These are phyloP conservation scores for Uropetala carovei DNA, from an alignment of 2,888 invertebrate species.

Conservation along the genomic window DNA sequence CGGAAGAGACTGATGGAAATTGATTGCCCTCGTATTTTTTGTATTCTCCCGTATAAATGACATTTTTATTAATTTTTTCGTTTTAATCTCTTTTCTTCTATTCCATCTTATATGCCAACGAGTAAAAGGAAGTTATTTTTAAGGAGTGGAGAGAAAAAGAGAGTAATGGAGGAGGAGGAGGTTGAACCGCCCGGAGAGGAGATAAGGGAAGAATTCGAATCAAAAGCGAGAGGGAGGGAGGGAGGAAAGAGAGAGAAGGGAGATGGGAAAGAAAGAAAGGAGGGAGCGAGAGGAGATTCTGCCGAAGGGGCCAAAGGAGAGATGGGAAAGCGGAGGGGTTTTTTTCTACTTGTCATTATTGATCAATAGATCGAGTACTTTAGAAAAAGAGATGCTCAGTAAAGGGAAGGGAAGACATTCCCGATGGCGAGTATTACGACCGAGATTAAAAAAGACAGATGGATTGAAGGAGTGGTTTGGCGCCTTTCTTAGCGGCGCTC, in stretches of 20 bases:
- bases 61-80: neutral
- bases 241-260: neutral
- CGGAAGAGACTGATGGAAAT: neutral
- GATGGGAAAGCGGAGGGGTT: neutral
- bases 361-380: neutral
- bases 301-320: neutral
- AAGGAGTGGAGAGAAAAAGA: neutral
- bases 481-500: neutral
- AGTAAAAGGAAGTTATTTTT: neutral
- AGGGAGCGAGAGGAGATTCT: neutral
- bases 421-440: neutral
- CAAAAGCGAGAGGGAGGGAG: neutral
- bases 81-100: neutral
- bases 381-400: neutral
- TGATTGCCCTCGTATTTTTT: neutral
- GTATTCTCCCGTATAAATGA: slow-evolving; percentile 15
- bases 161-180: neutral
- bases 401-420: neutral
- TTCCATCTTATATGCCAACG: neutral
- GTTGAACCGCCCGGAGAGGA: neutral
- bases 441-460: slow-evolving; percentile 13
- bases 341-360: neutral
- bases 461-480: neutral
- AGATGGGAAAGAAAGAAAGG: neutral
- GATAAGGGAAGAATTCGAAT: too few species aligned